Conservation (phyloP, 2,113 vertebrate genomes). For the Sarotherodon lohbergeri region DNA sequence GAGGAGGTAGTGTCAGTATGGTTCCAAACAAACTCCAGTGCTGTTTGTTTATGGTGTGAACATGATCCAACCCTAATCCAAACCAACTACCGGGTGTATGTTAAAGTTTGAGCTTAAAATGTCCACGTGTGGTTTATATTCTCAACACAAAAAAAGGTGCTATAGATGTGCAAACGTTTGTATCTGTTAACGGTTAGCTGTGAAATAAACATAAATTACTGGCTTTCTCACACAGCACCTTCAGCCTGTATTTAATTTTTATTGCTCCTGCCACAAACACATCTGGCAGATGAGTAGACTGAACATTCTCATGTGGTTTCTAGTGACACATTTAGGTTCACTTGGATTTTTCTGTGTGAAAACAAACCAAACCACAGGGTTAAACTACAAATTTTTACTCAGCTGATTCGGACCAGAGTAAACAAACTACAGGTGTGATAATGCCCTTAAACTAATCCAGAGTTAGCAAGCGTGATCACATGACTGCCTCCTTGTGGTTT, state of each 20-base stretch:
- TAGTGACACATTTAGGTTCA: neutral
- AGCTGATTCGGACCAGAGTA: neutral
- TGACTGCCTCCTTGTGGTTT: neutral
- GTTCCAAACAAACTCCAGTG: too few relatives aligned
- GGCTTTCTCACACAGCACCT: neutral
- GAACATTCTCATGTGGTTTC: neutral
- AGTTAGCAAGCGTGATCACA: neutral
- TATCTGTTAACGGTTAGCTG: neutral
- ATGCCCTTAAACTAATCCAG: neutral
- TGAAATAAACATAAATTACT: neutral
- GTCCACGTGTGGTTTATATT: neutral
- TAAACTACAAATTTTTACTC: neutral
- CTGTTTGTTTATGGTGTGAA: neutral
- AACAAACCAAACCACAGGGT: neutral
- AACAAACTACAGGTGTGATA: neutral
- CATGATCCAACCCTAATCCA: neutral
- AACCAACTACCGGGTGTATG: neutral
- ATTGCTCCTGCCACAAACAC: neutral
- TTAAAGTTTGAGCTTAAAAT: neutral
- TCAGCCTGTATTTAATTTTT: neutral
- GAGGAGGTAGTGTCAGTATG: neutral
- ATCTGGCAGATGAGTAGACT: neutral
- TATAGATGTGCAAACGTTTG: neutral
- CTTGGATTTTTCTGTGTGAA: neutral
- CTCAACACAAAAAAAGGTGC: neutral